Conservation (phyloP, 2,888 invertebrate genomes). For the Platynereis dumerilii region DNA sequence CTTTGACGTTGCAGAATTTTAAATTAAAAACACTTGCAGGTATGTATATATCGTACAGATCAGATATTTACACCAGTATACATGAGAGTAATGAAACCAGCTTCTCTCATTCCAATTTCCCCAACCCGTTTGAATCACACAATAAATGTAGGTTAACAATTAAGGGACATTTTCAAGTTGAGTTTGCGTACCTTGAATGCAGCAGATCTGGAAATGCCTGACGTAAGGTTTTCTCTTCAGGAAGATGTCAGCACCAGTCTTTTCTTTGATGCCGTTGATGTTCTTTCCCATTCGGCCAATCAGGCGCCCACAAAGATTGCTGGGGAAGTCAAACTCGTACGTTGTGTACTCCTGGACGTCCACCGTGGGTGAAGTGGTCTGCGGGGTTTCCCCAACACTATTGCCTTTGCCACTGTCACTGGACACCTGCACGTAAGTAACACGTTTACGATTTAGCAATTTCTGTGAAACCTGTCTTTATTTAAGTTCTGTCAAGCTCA, state of each 20-base stretch:
- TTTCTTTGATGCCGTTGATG: slow-evolving; percentile 78
- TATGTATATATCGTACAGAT: too few species aligned
- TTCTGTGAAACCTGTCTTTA: not conserved
- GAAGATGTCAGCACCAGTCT: slow-evolving; percentile 79
- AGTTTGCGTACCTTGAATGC: slow-evolving; percentile 21
- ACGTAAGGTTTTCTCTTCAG: slow-evolving; percentile 81
- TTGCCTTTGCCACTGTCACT: slow-evolving; percentile 25
- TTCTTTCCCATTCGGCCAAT: slow-evolving; percentile 85
- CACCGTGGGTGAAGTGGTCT: slow-evolving; percentile 8
- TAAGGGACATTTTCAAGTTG: too few species aligned
- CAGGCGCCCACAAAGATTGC: slow-evolving; percentile 78
- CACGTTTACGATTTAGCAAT: not conserved
- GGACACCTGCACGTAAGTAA: too few species aligned
- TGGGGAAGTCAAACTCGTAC: slow-evolving; percentile 63
- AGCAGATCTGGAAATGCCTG: slow-evolving; percentile 71
- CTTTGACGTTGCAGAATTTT: too few species aligned
- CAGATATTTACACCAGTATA: too few species aligned
- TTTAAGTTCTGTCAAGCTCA: too few species aligned
- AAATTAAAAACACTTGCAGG: too few species aligned
- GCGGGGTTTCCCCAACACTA: slow-evolving; percentile 16
- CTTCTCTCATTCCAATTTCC: too few species aligned
- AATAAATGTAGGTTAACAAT: too few species aligned
- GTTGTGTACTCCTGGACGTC: slow-evolving; percentile 12
- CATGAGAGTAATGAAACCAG: not conserved
- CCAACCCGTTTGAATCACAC: too few species aligned